These are phyloP conservation scores for Spheniscus mendiculus DNA, from an alignment of 2,113 vertebrate species.

Conservation along the genomic window DNA sequence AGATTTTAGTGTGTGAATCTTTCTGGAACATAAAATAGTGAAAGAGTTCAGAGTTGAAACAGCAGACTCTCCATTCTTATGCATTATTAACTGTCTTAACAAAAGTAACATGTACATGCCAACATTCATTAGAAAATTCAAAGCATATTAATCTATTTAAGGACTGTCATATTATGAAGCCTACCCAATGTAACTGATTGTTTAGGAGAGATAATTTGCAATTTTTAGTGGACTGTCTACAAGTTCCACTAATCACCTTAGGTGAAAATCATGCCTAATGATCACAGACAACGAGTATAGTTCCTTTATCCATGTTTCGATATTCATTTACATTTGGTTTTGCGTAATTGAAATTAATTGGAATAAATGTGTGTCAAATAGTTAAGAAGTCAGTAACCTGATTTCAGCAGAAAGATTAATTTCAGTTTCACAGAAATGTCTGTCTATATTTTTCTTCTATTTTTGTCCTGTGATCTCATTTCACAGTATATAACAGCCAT, in stretches of 20 bases:
- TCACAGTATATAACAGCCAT: background rate
- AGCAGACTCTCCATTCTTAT: background rate
- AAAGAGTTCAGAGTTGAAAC: background rate
- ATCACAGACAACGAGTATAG: background rate
- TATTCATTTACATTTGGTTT: background rate
- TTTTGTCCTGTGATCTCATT: background rate
- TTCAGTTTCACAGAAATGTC: background rate
- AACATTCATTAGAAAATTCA: constrained; percentile 24
- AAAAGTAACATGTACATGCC: background rate
- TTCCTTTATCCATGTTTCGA: background rate
- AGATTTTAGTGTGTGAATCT: background rate
- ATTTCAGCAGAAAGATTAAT: background rate
- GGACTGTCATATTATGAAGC: background rate
- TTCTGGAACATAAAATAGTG: background rate
- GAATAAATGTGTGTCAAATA: constrained; percentile 44
- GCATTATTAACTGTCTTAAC: constrained; percentile 39
- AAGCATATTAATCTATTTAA: constrained; percentile 27
- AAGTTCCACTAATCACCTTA: background rate
- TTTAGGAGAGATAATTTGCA: background rate
- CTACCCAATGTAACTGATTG: background rate
- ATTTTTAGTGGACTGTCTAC: background rate
- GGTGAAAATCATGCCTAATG: background rate
- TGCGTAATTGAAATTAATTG: constrained; percentile 50
- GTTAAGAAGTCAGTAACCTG: background rate
- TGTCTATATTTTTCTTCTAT: background rate